Evolutionary conservation across 2,888 invertebrate species (phyloP).

Genomic region (Deroplatys truncata): DNA sequence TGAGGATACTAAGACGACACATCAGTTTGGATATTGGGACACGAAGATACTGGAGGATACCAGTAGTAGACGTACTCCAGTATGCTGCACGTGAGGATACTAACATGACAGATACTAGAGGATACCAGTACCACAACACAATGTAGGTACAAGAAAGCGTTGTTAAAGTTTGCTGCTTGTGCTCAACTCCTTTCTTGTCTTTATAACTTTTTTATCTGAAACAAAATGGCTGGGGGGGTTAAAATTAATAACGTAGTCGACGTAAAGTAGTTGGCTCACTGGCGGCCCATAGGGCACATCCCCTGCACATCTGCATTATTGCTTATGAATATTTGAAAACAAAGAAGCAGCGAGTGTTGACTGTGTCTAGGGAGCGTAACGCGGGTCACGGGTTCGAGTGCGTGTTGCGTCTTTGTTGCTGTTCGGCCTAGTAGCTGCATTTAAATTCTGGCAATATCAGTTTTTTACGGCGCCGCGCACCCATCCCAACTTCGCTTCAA

Average conservation of each 20-base stretch:
- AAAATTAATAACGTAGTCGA: conserved; percentile 22
- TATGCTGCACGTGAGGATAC: too few species aligned
- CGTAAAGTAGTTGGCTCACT: conserved; percentile 19
- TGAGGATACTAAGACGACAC: too few species aligned
- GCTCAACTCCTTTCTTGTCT: too few species aligned
- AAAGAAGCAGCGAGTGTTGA: background rate
- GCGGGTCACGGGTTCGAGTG: background rate
- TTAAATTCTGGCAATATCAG: background rate
- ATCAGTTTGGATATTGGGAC: too few species aligned
- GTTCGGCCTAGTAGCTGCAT: background rate
- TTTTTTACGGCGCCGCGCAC: background rate
- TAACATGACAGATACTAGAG: too few species aligned
- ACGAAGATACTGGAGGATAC: too few species aligned
- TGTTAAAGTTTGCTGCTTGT: too few species aligned
- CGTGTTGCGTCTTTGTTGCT: background rate
- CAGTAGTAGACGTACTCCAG: too few species aligned
- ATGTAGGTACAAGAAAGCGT: too few species aligned
- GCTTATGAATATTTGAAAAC: conserved; percentile 35
- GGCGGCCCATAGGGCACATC: conserved; percentile 26
- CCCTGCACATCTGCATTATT: conserved; percentile 34
- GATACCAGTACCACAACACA: too few species aligned
- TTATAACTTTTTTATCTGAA: background rate
- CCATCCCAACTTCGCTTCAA: background rate
- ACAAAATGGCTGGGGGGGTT: background rate
- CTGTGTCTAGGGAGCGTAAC: background rate